A percentile compares a stretch with the other conserved stretches of the same genome.
These are phyloP conservation scores for Kryphioiulus occultus DNA, from an alignment of 2,888 invertebrate genomes.

Conservation along the genomic window DNA sequence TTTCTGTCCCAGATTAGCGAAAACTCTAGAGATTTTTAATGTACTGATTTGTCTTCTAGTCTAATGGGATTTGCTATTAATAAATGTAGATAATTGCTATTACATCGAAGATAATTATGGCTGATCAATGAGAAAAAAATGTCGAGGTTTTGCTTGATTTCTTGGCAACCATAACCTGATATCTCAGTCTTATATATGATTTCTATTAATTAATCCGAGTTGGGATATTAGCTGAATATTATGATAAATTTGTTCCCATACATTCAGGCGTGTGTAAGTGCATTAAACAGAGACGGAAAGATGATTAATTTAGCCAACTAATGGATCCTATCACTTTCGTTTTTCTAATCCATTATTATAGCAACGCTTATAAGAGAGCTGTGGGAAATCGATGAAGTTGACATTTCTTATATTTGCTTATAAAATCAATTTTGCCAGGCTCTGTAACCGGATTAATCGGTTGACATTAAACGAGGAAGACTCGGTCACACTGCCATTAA, in stretches of 20 bases:
- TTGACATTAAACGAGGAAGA: not conserved
- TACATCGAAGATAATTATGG: too few species aligned
- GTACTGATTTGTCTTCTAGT: too few species aligned
- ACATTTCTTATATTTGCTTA: constrained; percentile 5
- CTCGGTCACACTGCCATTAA: not conserved
- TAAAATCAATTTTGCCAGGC: not conserved
- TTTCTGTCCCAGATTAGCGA: too few species aligned
- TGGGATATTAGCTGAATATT: not conserved
- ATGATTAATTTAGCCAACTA: constrained; percentile 31
- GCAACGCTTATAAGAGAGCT: not conserved
- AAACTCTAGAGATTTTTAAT: too few species aligned
- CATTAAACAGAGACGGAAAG: not conserved
- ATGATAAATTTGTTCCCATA: not conserved
- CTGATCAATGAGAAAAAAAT: not conserved
- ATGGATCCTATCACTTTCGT: constrained; percentile 26
- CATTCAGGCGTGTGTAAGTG: not conserved
- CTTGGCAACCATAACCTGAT: too few species aligned
- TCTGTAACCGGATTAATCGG: not conserved
- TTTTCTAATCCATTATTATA: constrained; percentile 25
- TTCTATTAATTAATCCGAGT: not conserved
- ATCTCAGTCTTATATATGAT: not conserved
- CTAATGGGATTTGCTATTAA: too few species aligned
- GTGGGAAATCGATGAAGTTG: not conserved
- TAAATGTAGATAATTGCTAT: too few species aligned
- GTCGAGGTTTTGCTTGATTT: not conserved